These are phyloP conservation scores for Falco punctatus DNA, from an alignment of 2,113 vertebrate species.

Conservation along the genomic window DNA sequence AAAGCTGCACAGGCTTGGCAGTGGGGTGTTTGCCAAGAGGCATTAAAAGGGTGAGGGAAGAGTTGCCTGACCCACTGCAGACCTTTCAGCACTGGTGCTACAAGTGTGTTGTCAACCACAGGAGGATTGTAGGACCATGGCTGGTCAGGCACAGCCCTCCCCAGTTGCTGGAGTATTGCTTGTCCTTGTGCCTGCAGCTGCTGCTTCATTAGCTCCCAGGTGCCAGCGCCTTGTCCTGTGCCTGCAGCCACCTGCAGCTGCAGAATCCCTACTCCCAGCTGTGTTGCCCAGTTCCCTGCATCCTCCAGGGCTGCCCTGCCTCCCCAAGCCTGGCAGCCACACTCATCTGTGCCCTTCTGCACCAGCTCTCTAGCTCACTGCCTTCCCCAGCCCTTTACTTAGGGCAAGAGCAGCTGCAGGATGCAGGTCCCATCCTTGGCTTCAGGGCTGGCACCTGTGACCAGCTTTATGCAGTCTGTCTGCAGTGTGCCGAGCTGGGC, in stretches of 20 bases:
- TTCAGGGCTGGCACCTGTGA: background rate
- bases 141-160: background rate
- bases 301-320: background rate
- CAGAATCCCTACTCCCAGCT: background rate
- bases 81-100: background rate
- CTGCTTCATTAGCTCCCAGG: background rate
- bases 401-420: background rate
- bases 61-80: background rate
- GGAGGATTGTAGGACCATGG: accelerated
- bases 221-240: background rate
- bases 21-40: accelerated
- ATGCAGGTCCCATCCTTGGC: background rate
- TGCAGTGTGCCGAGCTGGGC: background rate
- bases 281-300: background rate
- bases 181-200: background rate
- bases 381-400: background rate
- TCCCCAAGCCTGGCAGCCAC: background rate
- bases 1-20: background rate
- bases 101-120: background rate
- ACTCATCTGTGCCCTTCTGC: background rate
- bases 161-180: background rate
- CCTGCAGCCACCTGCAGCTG: background rate
- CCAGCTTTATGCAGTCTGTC: background rate
- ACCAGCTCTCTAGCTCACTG: background rate
- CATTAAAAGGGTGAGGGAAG: background rate